Evolutionary conservation across 2,888 invertebrate species (phyloP).

Genomic region (Cerastis leucographa): DNA sequence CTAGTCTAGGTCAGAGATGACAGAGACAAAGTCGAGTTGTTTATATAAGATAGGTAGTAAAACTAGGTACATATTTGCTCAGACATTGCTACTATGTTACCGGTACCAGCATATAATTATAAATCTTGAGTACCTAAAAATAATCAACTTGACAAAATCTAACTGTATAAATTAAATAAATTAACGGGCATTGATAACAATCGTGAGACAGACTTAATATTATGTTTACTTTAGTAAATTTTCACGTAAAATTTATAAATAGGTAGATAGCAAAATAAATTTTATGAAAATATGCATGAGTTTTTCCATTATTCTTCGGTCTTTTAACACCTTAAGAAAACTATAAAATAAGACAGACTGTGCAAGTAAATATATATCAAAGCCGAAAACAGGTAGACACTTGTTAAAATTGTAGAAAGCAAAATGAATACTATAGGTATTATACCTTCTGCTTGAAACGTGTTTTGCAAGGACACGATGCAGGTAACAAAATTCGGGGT

Average conservation of each 20-base stretch:
- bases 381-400: not conserved
- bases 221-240: not conserved
- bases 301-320: not conserved
- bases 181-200: constrained; percentile 21
- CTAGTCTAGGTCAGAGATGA: no score
- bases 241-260: not conserved
- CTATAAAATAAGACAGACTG: not conserved
- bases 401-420: not conserved
- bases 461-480: constrained; percentile 17
- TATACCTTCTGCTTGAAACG: constrained; percentile 8
- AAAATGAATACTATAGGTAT: not conserved
- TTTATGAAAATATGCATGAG: not conserved
- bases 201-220: not conserved
- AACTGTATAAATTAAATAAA: constrained; percentile 23
- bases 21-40: no score
- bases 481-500: constrained; percentile 10
- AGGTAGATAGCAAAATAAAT: not conserved
- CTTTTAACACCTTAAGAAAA: not conserved
- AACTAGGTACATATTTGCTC: constrained; percentile 7
- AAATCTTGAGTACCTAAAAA: not conserved
- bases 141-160: not conserved
- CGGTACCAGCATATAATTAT: constrained; percentile 13
- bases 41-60: constrained; percentile 25
- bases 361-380: not conserved
- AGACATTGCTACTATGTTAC: not conserved